phyloP scores from a whole-genome alignment of 2,888 invertebrate species.

The Ophion slaviceki region DNA sequence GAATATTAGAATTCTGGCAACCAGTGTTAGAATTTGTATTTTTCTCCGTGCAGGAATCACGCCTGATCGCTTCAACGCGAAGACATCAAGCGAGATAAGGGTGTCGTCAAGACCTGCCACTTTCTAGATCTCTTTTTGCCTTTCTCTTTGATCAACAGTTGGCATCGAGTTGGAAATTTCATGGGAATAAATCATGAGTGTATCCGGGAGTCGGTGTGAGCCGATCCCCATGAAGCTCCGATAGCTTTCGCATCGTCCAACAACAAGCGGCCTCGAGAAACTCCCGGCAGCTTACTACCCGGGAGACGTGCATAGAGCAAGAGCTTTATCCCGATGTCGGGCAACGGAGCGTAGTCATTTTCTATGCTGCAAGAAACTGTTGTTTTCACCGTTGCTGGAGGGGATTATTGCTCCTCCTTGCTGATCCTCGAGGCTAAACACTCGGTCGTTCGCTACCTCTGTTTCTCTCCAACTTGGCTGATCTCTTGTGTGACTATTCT shows the following conservation, averaged over 20 bases:
- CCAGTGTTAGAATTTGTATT: no score
- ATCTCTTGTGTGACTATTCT: neutral
- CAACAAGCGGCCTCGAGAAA: constrained; percentile 26
- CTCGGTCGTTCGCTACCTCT: constrained; percentile 5
- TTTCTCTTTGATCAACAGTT: neutral
- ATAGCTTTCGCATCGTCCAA: neutral
- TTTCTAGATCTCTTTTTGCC: neutral
- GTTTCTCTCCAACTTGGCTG: neutral
- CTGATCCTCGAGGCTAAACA: constrained; percentile 33
- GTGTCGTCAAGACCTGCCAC: neutral
- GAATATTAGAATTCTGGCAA: no score
- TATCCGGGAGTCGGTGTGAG: constrained; percentile 28
- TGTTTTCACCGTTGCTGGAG: constrained; percentile 29
- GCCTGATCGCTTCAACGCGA: constrained; percentile 71
- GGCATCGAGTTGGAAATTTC: constrained; percentile 47
- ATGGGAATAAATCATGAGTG: constrained; percentile 52
- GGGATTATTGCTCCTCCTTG: constrained; percentile 48
- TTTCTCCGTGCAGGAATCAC: no score
- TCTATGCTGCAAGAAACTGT: constrained; percentile 19
- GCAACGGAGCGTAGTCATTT: constrained; percentile 37
- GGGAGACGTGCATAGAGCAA: constrained; percentile 10
- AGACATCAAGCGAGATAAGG: constrained; percentile 69
- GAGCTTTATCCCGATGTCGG: constrained; percentile 20
- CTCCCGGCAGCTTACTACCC: constrained; percentile 18
- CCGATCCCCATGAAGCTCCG: constrained; percentile 57